A percentile compares a stretch with the other conserved stretches of the same genome.
These are phyloP conservation scores for Ormia ochracea DNA, from an alignment of 2,888 invertebrate genomes.

Conservation along the genomic window DNA sequence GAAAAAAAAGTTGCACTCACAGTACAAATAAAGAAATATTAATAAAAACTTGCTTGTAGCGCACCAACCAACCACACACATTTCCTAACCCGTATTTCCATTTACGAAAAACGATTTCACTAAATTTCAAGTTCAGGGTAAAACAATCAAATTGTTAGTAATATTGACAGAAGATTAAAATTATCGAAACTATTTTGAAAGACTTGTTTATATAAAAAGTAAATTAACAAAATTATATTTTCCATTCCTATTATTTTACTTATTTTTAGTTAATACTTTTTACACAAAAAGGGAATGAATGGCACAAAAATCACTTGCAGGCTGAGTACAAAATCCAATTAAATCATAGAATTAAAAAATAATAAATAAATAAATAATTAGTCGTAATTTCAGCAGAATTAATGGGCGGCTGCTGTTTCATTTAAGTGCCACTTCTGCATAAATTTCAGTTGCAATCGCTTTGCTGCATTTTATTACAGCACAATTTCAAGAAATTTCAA, in stretches of 20 bases:
- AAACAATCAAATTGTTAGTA: conserved; percentile 11
- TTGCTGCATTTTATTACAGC: conserved; percentile 51
- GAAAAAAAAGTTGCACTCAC: too few species aligned
- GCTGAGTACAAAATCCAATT: neutral
- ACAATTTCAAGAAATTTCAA: conserved; percentile 39
- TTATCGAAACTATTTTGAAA: neutral
- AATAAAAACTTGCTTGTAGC: too few species aligned
- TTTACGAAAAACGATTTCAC: conserved; percentile 22
- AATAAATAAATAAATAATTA: neutral
- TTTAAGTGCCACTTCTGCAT: conserved; percentile 25
- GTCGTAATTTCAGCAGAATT: neutral
- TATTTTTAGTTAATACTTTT: neutral
- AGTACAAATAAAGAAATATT: too few species aligned
- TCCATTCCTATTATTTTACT: neutral
- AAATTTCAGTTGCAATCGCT: neutral
- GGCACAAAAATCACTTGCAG: neutral
- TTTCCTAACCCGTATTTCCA: neutral
- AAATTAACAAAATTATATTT: neutral
- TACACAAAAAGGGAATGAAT: neutral
- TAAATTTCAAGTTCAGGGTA: conserved; percentile 51
- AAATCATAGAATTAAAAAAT: neutral
- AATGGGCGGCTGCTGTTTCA: neutral
- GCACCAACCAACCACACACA: neutral
- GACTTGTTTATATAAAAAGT: conserved; percentile 21
- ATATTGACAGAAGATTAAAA: neutral